These are phyloP conservation scores for Hesperia comma DNA, from an alignment of 2,888 invertebrate species.

Conservation along the genomic window DNA sequence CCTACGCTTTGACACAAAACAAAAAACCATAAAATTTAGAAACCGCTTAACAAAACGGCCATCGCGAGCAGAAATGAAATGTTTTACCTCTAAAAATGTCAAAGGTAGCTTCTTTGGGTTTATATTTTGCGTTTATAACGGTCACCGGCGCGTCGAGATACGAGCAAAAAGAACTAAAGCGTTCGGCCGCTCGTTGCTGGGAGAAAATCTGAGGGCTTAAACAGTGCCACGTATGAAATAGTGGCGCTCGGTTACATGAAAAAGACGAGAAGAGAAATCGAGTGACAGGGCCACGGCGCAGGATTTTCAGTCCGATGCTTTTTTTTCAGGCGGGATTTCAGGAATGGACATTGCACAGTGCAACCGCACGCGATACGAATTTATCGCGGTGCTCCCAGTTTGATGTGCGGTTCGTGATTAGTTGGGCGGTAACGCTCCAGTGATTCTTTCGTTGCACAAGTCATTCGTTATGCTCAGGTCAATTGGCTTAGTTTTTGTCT, in stretches of 20 bases:
- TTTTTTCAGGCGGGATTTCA: constrained; percentile 75
- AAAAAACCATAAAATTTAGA: constrained; percentile 56
- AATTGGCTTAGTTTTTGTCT: constrained; percentile 20
- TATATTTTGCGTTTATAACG: constrained; percentile 83
- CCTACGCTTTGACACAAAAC: constrained; percentile 44
- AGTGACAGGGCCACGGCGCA: constrained; percentile 78
- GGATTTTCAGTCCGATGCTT: constrained; percentile 78
- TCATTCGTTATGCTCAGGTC: constrained; percentile 37
- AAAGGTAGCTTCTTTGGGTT: constrained; percentile 81
- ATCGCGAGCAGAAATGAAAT: constrained; percentile 71
- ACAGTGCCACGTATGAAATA: constrained; percentile 83
- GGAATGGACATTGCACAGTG: constrained; percentile 69
- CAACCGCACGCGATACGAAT: constrained; percentile 70
- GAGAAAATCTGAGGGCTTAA: constrained; percentile 84
- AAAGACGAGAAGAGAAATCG: constrained; percentile 83
- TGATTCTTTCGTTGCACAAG: constrained; percentile 53
- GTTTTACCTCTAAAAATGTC: constrained; percentile 79
- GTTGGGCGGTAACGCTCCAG: constrained; percentile 60
- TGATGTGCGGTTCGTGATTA: constrained; percentile 73
- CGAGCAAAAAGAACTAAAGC: constrained; percentile 73
- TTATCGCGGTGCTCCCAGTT: constrained; percentile 65
- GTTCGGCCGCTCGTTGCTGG: constrained; percentile 67
- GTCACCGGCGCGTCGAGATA: constrained; percentile 75
- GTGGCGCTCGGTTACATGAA: constrained; percentile 82
- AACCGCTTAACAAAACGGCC: constrained; percentile 62